phyloP scores from a whole-genome alignment of 2,888 invertebrate species.

The Podabrus alpinus region DNA sequence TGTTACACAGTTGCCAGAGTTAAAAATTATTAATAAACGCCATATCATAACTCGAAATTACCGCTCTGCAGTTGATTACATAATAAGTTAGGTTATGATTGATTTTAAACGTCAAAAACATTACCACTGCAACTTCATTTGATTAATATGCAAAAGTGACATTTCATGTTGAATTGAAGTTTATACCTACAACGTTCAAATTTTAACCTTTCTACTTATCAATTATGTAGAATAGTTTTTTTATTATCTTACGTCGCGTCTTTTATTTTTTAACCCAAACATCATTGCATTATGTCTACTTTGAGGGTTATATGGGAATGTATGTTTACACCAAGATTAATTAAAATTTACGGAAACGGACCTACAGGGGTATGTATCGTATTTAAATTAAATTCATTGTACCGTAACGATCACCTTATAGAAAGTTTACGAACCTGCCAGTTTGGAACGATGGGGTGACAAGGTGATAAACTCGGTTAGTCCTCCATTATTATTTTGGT shows the following conservation, averaged over 20 bases:
- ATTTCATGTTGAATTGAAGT: not conserved
- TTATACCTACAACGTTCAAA: not conserved
- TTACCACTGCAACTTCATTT: constrained; percentile 6
- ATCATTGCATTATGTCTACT: constrained; percentile 40
- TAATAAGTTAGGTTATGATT: not conserved
- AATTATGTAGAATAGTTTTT: not conserved
- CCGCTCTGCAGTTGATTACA: not conserved
- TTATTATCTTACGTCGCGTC: not conserved
- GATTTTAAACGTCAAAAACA: not conserved
- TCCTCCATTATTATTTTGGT: constrained; percentile 13
- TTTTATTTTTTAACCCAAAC: not conserved
- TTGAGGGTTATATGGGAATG: constrained; percentile 66
- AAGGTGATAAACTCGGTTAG: constrained; percentile 71
- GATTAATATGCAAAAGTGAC: constrained; percentile 4
- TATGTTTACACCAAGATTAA: constrained; percentile 72
- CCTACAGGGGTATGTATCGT: constrained; percentile 56
- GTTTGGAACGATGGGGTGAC: constrained; percentile 74
- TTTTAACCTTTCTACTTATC: not conserved
- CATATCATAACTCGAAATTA: not conserved
- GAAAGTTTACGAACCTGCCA: constrained; percentile 70
- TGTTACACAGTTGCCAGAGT: too few relatives aligned
- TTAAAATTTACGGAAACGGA: constrained; percentile 69
- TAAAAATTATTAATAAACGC: too few relatives aligned
- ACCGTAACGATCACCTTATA: constrained; percentile 46
- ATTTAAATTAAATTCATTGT: constrained; percentile 12